Conservation (phyloP, 1,140 invertebrate genomes). For the Drosophila tsacasi region DNA sequence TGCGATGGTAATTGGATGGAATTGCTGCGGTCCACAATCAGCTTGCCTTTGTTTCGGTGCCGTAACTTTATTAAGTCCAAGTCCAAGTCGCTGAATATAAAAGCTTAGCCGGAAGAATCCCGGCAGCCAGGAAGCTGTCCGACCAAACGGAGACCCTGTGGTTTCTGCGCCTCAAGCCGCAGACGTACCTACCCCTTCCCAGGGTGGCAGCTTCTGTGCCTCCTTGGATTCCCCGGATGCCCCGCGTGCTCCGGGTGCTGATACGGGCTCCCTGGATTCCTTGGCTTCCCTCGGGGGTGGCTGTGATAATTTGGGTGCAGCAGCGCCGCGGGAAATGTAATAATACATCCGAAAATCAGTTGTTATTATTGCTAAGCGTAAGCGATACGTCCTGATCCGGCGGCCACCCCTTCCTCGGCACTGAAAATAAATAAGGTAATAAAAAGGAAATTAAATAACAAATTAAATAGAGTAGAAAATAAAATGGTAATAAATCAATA, state of each 20-base stretch:
- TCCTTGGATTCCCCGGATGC: neutral
- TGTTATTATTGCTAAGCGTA: conserved; percentile 80
- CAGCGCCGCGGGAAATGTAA: conserved; percentile 75
- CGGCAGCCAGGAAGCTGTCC: conserved; percentile 25
- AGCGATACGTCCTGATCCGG: conserved; percentile 63
- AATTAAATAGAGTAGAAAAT: neutral
- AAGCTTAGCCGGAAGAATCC: conserved; percentile 9
- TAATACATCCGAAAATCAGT: conserved; percentile 82
- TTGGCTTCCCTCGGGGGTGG: conserved; percentile 49
- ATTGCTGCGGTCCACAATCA: conserved; percentile 62
- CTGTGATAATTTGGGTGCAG: conserved; percentile 78
- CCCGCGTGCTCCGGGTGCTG: neutral
- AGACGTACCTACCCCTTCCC: conserved; percentile 14
- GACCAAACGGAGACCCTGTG: conserved; percentile 11
- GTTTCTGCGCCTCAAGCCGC: conserved; percentile 42
- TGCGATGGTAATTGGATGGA: conserved; percentile 72
- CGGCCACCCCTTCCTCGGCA: conserved; percentile 28
- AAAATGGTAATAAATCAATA: neutral
- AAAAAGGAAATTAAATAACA: no score
- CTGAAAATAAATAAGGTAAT: neutral
- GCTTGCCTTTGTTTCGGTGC: conserved; percentile 54
- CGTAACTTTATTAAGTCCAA: conserved; percentile 58
- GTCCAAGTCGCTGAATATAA: conserved; percentile 14
- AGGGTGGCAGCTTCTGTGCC: conserved; percentile 2
- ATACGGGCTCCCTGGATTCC: neutral